These are phyloP conservation scores for Poeciliopsis infans DNA, from an alignment of 2,797 vertebrate species.

Conservation along the genomic window DNA sequence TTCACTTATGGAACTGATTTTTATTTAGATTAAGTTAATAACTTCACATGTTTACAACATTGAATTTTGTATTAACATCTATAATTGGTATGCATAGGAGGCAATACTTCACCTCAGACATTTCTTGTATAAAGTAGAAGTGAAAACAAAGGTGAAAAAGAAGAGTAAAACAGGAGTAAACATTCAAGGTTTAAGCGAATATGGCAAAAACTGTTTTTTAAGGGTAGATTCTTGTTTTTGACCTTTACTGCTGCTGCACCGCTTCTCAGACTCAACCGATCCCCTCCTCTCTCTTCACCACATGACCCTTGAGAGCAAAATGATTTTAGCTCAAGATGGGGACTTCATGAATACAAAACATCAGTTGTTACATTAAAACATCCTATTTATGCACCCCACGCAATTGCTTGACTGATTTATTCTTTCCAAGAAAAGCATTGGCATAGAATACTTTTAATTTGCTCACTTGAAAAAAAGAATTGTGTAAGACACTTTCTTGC, in stretches of 20 bases:
- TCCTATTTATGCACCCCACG: conserved; percentile 4
- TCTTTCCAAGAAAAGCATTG: conserved; percentile 1
- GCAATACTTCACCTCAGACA: background rate
- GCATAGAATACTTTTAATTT: background rate
- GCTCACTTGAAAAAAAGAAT: background rate
- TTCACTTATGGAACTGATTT: background rate
- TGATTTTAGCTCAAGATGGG: conserved; percentile 1
- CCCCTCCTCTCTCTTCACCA: background rate
- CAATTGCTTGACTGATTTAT: background rate
- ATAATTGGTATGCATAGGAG: background rate
- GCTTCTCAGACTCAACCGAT: conserved; percentile 1
- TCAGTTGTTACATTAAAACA: conserved; percentile 14
- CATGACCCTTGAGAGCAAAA: conserved; percentile 20
- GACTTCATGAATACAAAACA: conserved; percentile 30
- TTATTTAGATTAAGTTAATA: background rate
- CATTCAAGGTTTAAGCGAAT: background rate
- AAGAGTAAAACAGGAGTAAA: background rate
- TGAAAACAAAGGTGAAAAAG: background rate
- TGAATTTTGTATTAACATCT: conserved; percentile 3
- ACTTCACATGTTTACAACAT: background rate
- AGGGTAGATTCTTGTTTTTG: background rate
- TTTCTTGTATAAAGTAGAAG: background rate
- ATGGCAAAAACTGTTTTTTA: background rate
- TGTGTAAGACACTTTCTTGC: background rate
- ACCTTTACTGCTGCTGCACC: background rate